Evolutionary conservation across 2,888 invertebrate species (phyloP).

Genomic region (Dasysyrphus tricinctus): DNA sequence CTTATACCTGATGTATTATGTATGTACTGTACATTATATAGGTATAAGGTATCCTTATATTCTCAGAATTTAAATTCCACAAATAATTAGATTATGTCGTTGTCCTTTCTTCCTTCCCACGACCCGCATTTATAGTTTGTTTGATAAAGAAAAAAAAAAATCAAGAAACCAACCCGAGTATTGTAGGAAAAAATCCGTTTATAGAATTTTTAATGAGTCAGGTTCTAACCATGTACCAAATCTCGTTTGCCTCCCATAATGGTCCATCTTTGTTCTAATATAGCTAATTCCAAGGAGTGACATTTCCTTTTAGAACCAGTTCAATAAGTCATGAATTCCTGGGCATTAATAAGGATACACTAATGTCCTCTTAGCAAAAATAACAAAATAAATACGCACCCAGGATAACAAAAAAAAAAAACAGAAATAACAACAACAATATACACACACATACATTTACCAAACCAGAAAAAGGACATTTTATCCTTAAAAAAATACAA

Average conservation of each 20-base stretch:
- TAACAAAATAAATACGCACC: conserved; percentile 56
- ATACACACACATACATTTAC: conserved; percentile 4
- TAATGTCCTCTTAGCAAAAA: conserved; percentile 68
- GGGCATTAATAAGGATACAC: conserved; percentile 74
- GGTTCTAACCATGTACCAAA: conserved; percentile 31
- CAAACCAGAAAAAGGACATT: conserved; percentile 36
- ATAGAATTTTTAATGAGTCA: conserved; percentile 73
- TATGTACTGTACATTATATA: too few species aligned
- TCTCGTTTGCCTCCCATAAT: not conserved
- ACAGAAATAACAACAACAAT: not conserved
- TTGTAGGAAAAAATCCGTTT: conserved; percentile 68
- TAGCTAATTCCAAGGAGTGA: conserved; percentile 40
- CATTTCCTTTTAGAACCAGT: conserved; percentile 73
- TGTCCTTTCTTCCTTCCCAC: conserved; percentile 1
- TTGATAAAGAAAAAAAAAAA: conserved; percentile 37
- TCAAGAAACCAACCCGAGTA: conserved; percentile 51
- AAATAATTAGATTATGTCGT: conserved; percentile 73
- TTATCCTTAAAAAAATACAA: conserved; percentile 31
- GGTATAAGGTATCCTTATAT: not conserved
- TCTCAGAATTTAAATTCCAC: conserved; percentile 63
- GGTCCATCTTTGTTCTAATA: conserved; percentile 17
- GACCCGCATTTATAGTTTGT: conserved; percentile 50
- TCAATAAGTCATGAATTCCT: conserved; percentile 75
- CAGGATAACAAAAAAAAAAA: conserved; percentile 22
- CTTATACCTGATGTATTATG: conserved; percentile 27